Base-by-base conservation (phyloP, 1,140 invertebrate species). In the Chelonus insularis region DNA sequence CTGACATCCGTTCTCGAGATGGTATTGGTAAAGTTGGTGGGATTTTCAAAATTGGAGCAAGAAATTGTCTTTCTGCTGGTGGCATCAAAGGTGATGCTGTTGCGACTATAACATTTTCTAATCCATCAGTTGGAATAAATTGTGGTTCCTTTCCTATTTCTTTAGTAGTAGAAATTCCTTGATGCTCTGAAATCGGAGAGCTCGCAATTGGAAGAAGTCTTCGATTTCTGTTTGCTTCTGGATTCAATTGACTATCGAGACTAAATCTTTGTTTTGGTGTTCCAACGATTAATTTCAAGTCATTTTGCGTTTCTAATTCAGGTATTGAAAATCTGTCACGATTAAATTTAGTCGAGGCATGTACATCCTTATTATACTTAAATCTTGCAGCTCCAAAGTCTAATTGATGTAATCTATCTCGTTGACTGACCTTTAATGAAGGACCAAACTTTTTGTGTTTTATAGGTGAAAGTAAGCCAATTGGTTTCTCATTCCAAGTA, bases 261-360 rank as follows among this genome's bases (percentile, higher is more conserved):
- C 78, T 80, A 39, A 72, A 80, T 45, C 78, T 68, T 34, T 79
- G 78, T 32, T 80, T 80, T 0, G 78, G 78, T 0, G 75, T 77
- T 0, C 78, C 77, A 1, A 74, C 76, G 2, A 80, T 78, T 16
- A 76, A 39, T 25, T 65, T 68, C 8, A 80, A 54, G 45, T 80
- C 78, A 58, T 79, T 80, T 21, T 78, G 70, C 4, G 77, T 79
- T 32, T 80, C 76, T 0, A 80, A 36, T 32, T 80, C 78, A 0
- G 78, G 78, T 29, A 80, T 80, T 0, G 78, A 80, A 39, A 75
- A 80, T 20, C 78, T 57, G 9, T 80, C 78, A 0, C 78, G 68
- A 54, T 77, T 78, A 43, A 76, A 77, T 41, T 78, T 76, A 0
- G 57, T 66, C n/a, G 56, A 25, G 0, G 56, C 62, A 4, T 65